A percentile compares a stretch with the other conserved stretches of the same genome.
phyloP scores from a whole-genome alignment of 2,888 invertebrate species.

The Melanostoma scalare region DNA sequence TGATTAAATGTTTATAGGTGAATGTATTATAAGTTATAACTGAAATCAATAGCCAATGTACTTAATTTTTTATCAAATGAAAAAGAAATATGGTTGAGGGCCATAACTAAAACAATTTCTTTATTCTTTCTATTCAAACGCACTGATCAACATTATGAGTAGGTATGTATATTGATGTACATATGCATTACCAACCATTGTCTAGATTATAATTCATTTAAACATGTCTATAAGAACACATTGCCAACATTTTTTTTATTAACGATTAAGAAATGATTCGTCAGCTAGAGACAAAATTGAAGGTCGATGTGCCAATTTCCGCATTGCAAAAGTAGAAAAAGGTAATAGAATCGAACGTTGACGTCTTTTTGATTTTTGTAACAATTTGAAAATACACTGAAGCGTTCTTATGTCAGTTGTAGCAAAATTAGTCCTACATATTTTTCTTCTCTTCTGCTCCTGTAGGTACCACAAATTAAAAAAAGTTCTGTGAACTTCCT shows the following conservation, averaged over 20 bases:
- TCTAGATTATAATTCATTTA: not conserved
- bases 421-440: too few relatives aligned
- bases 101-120: too few relatives aligned
- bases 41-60: slow-evolving; percentile 42
- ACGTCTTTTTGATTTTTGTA: slow-evolving; percentile 1
- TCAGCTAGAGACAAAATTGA: slow-evolving; percentile 35
- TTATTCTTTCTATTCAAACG: not conserved
- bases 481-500: slow-evolving; percentile 13
- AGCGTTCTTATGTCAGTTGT: too few relatives aligned
- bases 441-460: not conserved
- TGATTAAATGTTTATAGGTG: slow-evolving; percentile 38
- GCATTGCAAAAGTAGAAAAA: slow-evolving; percentile 25
- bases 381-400: slow-evolving; percentile 33
- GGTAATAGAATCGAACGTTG: slow-evolving; percentile 16
- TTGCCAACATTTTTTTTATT: slow-evolving; percentile 17
- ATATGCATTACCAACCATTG: too few relatives aligned
- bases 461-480: not conserved
- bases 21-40: slow-evolving; percentile 36
- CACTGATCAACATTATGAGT: too few relatives aligned
- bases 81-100: too few relatives aligned
- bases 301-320: slow-evolving; percentile 48
- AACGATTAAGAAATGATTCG: slow-evolving; percentile 12
- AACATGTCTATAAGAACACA: slow-evolving; percentile 1
- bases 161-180: too few relatives aligned
- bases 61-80: slow-evolving; percentile 8